Evolutionary conservation across 2,888 invertebrate species (phyloP).

Genomic region (Callyntrura guangdongensis): DNA sequence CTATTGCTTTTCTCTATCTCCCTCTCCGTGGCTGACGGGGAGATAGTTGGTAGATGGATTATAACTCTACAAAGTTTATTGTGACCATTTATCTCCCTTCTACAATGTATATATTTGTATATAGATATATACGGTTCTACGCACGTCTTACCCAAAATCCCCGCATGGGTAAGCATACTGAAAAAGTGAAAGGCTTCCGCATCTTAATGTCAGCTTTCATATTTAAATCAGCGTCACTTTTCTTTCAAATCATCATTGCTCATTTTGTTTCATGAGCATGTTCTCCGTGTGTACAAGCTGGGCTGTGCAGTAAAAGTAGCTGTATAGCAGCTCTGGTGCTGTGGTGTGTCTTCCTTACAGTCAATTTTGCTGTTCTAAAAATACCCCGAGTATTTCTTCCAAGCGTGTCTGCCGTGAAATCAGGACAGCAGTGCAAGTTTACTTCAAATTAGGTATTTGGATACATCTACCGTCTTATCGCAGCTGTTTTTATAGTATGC

Average conservation of each 20-base stretch:
- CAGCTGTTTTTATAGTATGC: not conserved
- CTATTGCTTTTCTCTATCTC: slow-evolving; percentile 17
- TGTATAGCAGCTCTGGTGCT: not conserved
- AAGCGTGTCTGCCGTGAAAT: not conserved
- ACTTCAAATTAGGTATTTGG: not conserved
- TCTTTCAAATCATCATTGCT: slow-evolving; percentile 49
- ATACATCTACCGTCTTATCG: not conserved
- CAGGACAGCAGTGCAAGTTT: not conserved
- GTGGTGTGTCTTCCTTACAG: too few relatives aligned
- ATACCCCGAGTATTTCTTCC: not conserved
- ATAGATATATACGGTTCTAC: too few relatives aligned
- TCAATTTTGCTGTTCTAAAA: too few relatives aligned
- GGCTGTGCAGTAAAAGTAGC: not conserved
- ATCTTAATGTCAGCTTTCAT: slow-evolving; percentile 56
- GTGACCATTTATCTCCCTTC: too few relatives aligned
- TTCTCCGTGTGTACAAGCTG: not conserved
- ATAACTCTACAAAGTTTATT: too few relatives aligned
- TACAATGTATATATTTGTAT: too few relatives aligned
- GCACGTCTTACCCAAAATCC: too few relatives aligned
- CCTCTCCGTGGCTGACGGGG: too few relatives aligned
- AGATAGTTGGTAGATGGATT: too few relatives aligned
- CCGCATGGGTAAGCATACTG: slow-evolving; percentile 12
- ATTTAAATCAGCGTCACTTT: slow-evolving; percentile 64
- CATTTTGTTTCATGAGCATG: slow-evolving; percentile 41
- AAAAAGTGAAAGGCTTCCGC: slow-evolving; percentile 21